phyloP scores from a whole-genome alignment of 2,113 vertebrate genomes.

The Sminthopsis crassicaudata region DNA sequence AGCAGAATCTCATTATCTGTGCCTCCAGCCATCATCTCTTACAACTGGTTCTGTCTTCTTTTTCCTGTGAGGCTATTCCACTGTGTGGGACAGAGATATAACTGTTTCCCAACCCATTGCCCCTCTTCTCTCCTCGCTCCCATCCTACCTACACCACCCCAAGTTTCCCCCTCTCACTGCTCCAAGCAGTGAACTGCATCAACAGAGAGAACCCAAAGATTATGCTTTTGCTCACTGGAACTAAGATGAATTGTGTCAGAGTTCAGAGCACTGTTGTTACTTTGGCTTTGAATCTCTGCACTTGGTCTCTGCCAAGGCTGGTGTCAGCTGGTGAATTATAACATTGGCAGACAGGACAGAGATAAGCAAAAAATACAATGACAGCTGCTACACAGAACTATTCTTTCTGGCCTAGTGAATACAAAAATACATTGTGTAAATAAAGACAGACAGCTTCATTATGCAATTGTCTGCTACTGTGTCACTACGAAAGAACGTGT shows the following conservation, averaged over 20 bases:
- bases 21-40: conserved; percentile 46
- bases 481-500: conserved; percentile 79
- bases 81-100: conserved; percentile 58
- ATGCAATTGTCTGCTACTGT: conserved; percentile 86
- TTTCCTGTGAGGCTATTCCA: conserved; percentile 47
- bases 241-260: conserved; percentile 84
- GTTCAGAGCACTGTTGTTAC: conserved; percentile 82
- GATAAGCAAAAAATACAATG: conserved; percentile 88
- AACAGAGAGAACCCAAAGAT: conserved; percentile 71
- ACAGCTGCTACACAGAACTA: conserved; percentile 90
- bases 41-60: conserved; percentile 59
- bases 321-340: conserved; percentile 90
- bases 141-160: neutral
- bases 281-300: conserved; percentile 81
- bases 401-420: conserved; percentile 88
- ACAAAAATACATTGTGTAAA: conserved; percentile 88
- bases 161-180: neutral
- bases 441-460: conserved; percentile 90
- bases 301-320: conserved; percentile 85
- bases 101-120: conserved; percentile 61
- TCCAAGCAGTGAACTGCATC: conserved; percentile 33
- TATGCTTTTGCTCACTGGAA: conserved; percentile 79
- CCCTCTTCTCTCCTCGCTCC: conserved; percentile 22
- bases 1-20: conserved; percentile 65
- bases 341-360: conserved; percentile 87